Conservation (phyloP, 2,797 vertebrate species). For the Phalloptychus januarius region DNA sequence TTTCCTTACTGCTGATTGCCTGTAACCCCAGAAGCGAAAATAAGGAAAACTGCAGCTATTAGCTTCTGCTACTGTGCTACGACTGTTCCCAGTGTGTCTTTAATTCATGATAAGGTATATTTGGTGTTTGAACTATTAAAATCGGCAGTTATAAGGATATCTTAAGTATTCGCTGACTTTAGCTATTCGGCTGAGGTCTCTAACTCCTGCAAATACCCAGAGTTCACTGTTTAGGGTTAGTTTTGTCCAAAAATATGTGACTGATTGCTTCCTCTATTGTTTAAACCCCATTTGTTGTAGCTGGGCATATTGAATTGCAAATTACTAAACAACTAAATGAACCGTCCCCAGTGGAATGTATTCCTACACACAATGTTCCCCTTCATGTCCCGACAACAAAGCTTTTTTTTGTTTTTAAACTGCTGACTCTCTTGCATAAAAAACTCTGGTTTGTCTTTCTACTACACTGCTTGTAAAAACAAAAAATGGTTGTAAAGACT, state of each 20-base stretch:
- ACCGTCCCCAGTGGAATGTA: constrained; percentile 20
- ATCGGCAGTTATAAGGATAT: neutral
- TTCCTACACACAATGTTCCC: constrained; percentile 46
- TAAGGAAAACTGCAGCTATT: neutral
- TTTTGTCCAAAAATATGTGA: neutral
- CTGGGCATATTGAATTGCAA: neutral
- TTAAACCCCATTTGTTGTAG: constrained; percentile 5
- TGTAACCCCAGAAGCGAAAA: neutral
- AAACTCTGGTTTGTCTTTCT: constrained; percentile 6
- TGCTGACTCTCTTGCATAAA: constrained; percentile 38
- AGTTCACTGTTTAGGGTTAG: neutral
- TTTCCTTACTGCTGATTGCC: neutral
- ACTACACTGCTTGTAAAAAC: neutral
- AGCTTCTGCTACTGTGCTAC: neutral
- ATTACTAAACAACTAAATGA: neutral
- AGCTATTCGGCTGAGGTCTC: neutral
- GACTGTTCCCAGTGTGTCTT: neutral
- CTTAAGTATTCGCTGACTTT: neutral
- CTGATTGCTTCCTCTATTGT: neutral
- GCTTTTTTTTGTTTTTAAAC: constrained; percentile 57
- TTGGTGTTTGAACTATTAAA: neutral
- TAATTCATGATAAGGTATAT: neutral
- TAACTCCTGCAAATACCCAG: neutral
- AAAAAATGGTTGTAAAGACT: neutral
- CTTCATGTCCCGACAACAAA: constrained; percentile 69